Base-by-base conservation (phyloP, 2,888 invertebrate genomes). In the Heliconius ismenius region DNA sequence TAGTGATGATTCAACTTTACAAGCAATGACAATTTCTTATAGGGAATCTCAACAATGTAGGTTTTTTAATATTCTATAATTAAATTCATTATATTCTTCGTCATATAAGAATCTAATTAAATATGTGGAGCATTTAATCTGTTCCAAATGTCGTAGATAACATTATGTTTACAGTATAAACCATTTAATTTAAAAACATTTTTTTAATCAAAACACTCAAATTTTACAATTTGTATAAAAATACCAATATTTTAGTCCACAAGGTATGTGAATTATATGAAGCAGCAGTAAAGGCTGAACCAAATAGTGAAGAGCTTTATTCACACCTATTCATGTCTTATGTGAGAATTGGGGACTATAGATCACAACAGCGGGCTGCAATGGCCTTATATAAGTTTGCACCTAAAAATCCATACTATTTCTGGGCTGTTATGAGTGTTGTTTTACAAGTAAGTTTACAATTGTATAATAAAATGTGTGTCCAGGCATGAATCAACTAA, bases 381-480 rank as follows among this genome's bases (percentile, higher is more conserved):
- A 95, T 99, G 95, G 95, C 96, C 18, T 94, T 99, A 58, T 99
- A 98, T 92, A 99, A 98, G 94, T 94, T 98, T 76, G 97, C 97
- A 84, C 97, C 98, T 4, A 99, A 99, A 89, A 98, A 98, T 89
- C 98, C 98, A 0, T 99, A 99, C 89, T 99, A 98, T 89, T 99
- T 98, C 89, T 99, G 99, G 99, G 98, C 98, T 28, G 97, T 99
- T 15, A 99, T 99, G 98, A 99, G 99, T 88, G 96, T 98, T 83
- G 97, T 99, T 32, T 96, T 99, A 94, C 99, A 99, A 95, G 98
- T 98, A 84, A 67, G 72, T 28, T 28, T 18, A 32, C 58, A 67
- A 15, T n/a, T 36, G 13, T 24, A 15, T 32, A 36, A 36, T 60
- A n/a, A 58, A n/a, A 49, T 18, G 32, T 32, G 32, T 32, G 6